Conservation (phyloP, 2,113 vertebrate genomes). For the Pluvialis apricaria region DNA sequence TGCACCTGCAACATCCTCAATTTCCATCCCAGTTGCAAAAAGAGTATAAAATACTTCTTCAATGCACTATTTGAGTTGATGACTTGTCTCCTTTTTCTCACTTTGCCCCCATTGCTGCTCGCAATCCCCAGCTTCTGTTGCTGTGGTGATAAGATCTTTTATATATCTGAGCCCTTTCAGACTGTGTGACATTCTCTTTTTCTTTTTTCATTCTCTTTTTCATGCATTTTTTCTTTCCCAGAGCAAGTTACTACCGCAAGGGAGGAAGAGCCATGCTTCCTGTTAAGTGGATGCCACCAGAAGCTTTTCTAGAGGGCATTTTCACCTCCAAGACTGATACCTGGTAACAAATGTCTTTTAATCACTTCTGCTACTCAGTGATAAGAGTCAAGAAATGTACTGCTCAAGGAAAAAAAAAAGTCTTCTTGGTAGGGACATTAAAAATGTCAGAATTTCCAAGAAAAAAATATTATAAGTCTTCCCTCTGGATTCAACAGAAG, state of each 20-base stretch:
- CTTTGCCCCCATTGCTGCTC: neutral
- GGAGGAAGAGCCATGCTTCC: constrained; percentile 87
- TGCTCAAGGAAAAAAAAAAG: neutral
- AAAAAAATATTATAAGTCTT: neutral
- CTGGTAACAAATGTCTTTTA: constrained; percentile 74
- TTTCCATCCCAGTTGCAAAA: neutral
- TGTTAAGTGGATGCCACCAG: constrained; percentile 93
- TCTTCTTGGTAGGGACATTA: neutral
- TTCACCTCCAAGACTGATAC: constrained; percentile 96
- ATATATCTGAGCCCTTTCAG: neutral
- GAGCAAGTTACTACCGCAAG: constrained; percentile 91
- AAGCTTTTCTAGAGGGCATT: constrained; percentile 91
- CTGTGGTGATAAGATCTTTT: neutral
- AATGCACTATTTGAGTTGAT: neutral
- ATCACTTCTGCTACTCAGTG: neutral
- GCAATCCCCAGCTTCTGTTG: neutral
- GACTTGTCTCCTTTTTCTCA: neutral
- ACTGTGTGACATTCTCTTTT: neutral
- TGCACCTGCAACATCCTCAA: neutral
- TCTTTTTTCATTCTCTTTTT: too few relatives aligned
- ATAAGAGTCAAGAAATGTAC: neutral
- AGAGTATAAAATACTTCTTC: neutral
- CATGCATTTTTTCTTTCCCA: constrained; percentile 37
- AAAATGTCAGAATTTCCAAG: neutral
- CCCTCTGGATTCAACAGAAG: neutral